phyloP scores from a whole-genome alignment of 2,113 vertebrate species.

The Carassius auratus region DNA sequence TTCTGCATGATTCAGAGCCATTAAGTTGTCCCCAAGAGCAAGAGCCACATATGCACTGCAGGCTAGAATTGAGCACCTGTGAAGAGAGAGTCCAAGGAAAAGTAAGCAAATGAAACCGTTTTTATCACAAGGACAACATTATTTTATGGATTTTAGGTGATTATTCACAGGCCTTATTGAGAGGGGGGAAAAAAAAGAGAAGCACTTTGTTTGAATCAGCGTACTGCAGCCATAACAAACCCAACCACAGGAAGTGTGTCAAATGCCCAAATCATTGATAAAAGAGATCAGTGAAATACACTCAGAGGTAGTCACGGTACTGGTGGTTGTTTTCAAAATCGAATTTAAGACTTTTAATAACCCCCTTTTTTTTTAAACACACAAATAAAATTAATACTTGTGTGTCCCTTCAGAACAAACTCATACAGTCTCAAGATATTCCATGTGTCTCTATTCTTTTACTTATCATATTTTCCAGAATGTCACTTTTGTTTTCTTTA shows the following conservation, averaged over 20 bases:
- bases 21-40: slow-evolving; percentile 94
- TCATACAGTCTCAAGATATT: too few relatives aligned
- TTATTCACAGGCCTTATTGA: not conserved
- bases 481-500: too few relatives aligned
- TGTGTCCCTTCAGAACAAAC: too few relatives aligned
- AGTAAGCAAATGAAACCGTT: not conserved
- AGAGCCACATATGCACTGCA: slow-evolving; percentile 94
- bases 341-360: too few relatives aligned
- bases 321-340: not conserved
- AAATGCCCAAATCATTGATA: not conserved
- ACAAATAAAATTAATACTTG: too few relatives aligned
- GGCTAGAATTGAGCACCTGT: slow-evolving; percentile 93
- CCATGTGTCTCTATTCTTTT: too few relatives aligned
- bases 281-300: not conserved
- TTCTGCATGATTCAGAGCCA: slow-evolving; percentile 93
- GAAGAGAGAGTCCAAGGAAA: slow-evolving; percentile 15
- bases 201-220: not conserved
- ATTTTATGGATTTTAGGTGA: not conserved
- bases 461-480: too few relatives aligned
- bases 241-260: not conserved
- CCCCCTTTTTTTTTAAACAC: too few relatives aligned
- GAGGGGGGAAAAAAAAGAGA: not conserved
- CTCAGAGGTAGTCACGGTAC: not conserved
- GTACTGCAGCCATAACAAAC: not conserved
- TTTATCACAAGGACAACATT: not conserved